phyloP scores from a whole-genome alignment of 2,888 invertebrate genomes.

The Drosophila mimetica region DNA sequence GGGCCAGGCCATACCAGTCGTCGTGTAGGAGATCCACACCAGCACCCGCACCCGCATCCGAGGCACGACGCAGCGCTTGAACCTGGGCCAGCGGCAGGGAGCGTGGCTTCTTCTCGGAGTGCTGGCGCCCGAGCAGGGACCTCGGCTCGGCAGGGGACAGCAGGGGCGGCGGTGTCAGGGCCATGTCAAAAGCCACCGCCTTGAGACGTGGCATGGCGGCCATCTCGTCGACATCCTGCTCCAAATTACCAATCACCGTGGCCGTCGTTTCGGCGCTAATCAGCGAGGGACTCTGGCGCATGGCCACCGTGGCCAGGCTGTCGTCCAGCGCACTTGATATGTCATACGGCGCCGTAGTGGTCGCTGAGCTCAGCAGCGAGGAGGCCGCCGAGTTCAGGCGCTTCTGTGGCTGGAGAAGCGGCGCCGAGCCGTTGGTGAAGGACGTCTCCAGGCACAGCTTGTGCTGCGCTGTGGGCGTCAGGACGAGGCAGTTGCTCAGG shows the following conservation, averaged over 20 bases:
- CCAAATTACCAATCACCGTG: constrained; percentile 73
- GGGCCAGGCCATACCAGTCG: constrained; percentile 89
- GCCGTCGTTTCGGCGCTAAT: constrained; percentile 81
- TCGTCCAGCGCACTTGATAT: constrained; percentile 84
- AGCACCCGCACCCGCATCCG: constrained; percentile 63
- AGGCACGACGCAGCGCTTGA: constrained; percentile 79
- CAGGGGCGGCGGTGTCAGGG: constrained; percentile 52
- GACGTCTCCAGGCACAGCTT: constrained; percentile 90
- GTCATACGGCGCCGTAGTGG: constrained; percentile 83
- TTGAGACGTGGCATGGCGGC: constrained; percentile 61
- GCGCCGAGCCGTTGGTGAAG: constrained; percentile 87
- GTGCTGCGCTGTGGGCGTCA: constrained; percentile 86
- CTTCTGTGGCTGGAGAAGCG: constrained; percentile 30
- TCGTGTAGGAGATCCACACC: constrained; percentile 86
- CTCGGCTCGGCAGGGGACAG: constrained; percentile 27
- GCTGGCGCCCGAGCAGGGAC: constrained; percentile 72
- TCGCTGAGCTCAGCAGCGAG: constrained; percentile 83
- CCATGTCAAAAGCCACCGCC: constrained; percentile 83
- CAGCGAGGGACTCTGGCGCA: constrained; percentile 81
- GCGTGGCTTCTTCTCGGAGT: constrained; percentile 78
- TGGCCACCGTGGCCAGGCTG: constrained; percentile 76
- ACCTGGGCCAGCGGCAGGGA: constrained; percentile 65
- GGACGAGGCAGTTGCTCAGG: constrained; percentile 80
- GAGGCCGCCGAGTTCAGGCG: constrained; percentile 59
- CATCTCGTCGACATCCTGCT: constrained; percentile 23